phyloP scores from a whole-genome alignment of 1,140 invertebrate genomes.

The Oncopodura yosiiana region DNA sequence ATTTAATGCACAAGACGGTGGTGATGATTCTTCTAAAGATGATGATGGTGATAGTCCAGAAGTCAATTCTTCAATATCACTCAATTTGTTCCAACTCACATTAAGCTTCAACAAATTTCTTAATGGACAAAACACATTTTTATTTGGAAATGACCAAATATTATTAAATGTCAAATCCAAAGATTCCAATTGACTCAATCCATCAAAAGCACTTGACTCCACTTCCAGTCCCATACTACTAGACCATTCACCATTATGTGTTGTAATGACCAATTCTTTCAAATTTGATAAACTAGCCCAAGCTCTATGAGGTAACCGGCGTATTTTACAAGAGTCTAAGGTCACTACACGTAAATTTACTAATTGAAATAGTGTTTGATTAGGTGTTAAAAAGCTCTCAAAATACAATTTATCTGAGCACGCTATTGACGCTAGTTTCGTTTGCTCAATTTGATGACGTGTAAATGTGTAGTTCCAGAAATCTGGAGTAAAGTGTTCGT shows the following conservation, averaged over 20 bases:
- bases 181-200: conserved; percentile 58
- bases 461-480: conserved; percentile 37
- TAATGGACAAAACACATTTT: conserved; percentile 60
- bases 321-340: conserved; percentile 67
- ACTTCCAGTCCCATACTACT: conserved; percentile 68
- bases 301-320: conserved; percentile 51
- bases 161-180: conserved; percentile 78
- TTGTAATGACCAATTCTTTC: conserved; percentile 68
- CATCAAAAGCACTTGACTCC: conserved; percentile 60
- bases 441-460: conserved; percentile 51
- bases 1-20: no score
- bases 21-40: no score
- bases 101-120: conserved; percentile 62
- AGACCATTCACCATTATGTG: conserved; percentile 78
- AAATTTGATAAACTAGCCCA: conserved; percentile 4
- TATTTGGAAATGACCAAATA: conserved; percentile 70
- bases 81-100: conserved; percentile 66
- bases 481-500: conserved; percentile 35
- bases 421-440: conserved; percentile 54
- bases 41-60: conserved; percentile 74
- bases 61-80: conserved; percentile 67
- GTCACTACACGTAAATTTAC: conserved; percentile 59
- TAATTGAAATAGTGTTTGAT: conserved; percentile 58
- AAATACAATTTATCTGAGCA: conserved; percentile 69
- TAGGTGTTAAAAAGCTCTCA: conserved; percentile 60